Percentiles rank a stretch among this genome's conserved stretches.
These are phyloP conservation scores for Enteromius unitaeniatus DNA, from an alignment of 2,797 vertebrate species.

Conservation along the genomic window DNA sequence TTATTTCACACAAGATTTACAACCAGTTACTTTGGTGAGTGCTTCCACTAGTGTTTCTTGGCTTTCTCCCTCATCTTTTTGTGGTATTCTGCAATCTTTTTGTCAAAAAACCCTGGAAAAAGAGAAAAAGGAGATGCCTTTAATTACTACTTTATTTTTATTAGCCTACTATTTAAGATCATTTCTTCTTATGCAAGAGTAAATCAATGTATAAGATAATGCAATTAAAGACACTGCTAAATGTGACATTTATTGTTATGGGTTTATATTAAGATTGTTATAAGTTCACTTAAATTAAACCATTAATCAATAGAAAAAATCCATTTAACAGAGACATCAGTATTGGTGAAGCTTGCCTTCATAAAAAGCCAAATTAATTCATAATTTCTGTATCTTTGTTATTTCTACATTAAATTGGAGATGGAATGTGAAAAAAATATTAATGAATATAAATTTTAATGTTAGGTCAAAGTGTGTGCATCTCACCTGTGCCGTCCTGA, in stretches of 20 bases:
- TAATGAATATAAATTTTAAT: background rate
- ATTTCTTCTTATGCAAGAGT: background rate
- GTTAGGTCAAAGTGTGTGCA: background rate
- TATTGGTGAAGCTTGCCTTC: background rate
- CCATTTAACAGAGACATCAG: background rate
- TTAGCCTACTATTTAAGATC: background rate
- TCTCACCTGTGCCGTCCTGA: conserved; percentile 80
- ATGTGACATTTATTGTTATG: background rate
- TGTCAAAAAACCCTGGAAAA: conserved; percentile 77
- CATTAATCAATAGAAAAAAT: no score
- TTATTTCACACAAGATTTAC: conserved; percentile 38
- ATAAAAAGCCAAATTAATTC: background rate
- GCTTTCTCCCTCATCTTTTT: conserved; percentile 71
- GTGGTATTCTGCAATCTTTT: conserved; percentile 77
- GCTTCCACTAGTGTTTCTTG: conserved; percentile 72
- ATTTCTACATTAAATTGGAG: background rate
- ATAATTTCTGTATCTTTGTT: background rate
- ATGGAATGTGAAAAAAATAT: background rate
- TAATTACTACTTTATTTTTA: background rate
- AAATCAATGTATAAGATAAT: background rate
- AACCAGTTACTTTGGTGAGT: conserved; percentile 6
- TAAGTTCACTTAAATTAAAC: background rate
- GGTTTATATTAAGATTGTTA: background rate
- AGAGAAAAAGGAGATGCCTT: conserved; percentile 25
- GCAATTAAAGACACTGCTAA: background rate